Evolutionary conservation across 2,113 vertebrate genomes (phyloP), one percentile per base, ranked within the genome.

Genomic region (Heliornis fulica): DNA sequence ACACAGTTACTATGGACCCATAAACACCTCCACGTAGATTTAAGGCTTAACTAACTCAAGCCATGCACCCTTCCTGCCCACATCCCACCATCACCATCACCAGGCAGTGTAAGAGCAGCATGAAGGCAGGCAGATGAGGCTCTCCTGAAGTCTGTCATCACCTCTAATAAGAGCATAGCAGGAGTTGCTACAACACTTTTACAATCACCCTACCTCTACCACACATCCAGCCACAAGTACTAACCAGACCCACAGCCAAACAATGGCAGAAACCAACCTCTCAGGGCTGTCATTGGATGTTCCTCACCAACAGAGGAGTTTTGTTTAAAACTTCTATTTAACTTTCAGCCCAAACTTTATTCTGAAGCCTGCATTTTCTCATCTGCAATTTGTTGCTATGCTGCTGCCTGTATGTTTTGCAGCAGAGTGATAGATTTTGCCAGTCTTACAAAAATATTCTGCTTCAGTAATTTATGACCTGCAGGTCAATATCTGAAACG

Each of bases 391-490:
- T 70, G 63, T 57, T 83, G 77, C 60, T 85, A 34, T 34, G 83
- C 61, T 79, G 28, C 65, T 66, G 60, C 69, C 70, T 11, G 5
- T 64, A 45, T 8, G 12, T 79, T 94, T 66, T 93, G 66, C 79
- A 91, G 61, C 5, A 87, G n/a, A 82, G 46, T 43, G 76, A 83
- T 40, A 70, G 83, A 83, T 95, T 93, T 90, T 87, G 36, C 80
- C 51, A 83, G 75, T 81, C 40, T 87, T 78, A 63, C 70, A 91
- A 92, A 94, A 92, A 95, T 65, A 94, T 80, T 87, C 90, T 70
- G 66, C 64, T 84, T 87, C 77, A 40, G 69, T 95, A 91, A 90
- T 81, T 83, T 87, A 87, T 90, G 91, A 96, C 83, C 95, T 92
- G 64, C 36, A 85, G 93, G 94, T 96, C 94, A 94, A 41, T 74